Base-by-base conservation (phyloP, 2,113 vertebrate genomes). In the Myotis davidii region DNA sequence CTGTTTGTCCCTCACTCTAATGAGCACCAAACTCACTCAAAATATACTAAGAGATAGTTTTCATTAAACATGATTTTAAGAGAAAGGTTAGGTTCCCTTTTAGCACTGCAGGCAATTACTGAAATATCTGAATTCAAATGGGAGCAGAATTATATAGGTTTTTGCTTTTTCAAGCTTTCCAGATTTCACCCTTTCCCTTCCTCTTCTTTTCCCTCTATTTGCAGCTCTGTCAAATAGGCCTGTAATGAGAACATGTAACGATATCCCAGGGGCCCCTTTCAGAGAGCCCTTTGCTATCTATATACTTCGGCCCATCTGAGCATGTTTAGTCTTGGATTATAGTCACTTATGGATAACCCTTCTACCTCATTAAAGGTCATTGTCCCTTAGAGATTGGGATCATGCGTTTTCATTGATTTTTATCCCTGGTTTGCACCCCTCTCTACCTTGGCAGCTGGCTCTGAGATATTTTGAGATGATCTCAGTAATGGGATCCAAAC, bases 41-140 rank as follows among this genome's bases (percentile, higher is more conserved):
- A 94, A 90, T 95, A 91, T 50, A 85, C 96, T 88, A 52, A 94
- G 85, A 94, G 82, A 65, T 5, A 52, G 45, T 95, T 97, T 96
- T 95, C 96, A 94, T 93, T 90, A 96, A 96, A 83, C 69, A 84
- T 72, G 72, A 48, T 83, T 94, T 90, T 94, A 94, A 94, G 81
- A 85, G 85, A 95, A 95, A 96, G 74, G 23, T 94, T 96, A 96
- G 74, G 23, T 94, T 95, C n/a, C 88, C 82, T 94, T 92, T 87
- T 82, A 91, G 73, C 83, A 92, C 85, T 90, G 50, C 20, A 94
- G 87, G 64, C 90, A 95, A 69, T 96, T 96, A 93, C 45, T 86
- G 82, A 92, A 96, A 94, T 94, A 74, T 8, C 27, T 85, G n/a
- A 90, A 88, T 94, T 94, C 90, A 85, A 83, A 90, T 90, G 67